Evolutionary conservation across 2,113 vertebrate species (phyloP), one percentile per base, ranked within the genome.

Genomic region (Psilopsiagon aurifrons): DNA sequence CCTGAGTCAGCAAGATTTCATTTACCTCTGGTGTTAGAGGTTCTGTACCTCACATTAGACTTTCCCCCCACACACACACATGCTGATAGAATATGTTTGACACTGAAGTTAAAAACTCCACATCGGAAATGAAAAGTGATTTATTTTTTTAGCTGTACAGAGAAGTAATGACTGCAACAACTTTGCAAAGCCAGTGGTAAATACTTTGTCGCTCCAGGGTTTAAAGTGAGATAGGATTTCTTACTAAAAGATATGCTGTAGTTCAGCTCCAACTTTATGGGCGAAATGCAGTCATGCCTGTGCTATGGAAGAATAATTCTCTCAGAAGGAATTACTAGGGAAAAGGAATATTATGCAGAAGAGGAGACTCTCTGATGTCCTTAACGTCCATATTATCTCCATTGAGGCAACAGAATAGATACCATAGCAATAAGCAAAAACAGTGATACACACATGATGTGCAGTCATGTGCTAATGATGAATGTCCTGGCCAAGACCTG

Each of bases 261-360:
- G 66, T 8, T 93, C 80, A 68, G 47, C 76, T 75, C 80, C 0
- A 1, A 17, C 83, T 82, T 88, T 41, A 49, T 62, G 86, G 77
- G 44, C 86, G 84, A 69, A 5, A 25, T 2, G 57, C 69, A 75
- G 77, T 66, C 92, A 35, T 12, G 52, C 13, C 73, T 13, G n/a
- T 54, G 83, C 44, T 44, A 7, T 13, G 67, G 83, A 88, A 92
- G 57, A 87, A 84, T 89, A 69, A 88, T 66, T 94, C 81, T 86
- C 91, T 67, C 91, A 89, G 95, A 79, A 95, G 95, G 94, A 93
- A 78, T 79, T 86, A 39, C 44, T 19, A 75, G 46, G 73, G 81
- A 90, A 95, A 77, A 86, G 80, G 88, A 70, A 91, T n/a, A 94
- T 96, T 94, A 96, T 95, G 94, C 90, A 90, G 92, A 88, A 82